Evolutionary conservation across 2,113 vertebrate genomes (phyloP), one percentile per base, ranked within the genome.

Genomic region (Galeopterus variegatus): DNA sequence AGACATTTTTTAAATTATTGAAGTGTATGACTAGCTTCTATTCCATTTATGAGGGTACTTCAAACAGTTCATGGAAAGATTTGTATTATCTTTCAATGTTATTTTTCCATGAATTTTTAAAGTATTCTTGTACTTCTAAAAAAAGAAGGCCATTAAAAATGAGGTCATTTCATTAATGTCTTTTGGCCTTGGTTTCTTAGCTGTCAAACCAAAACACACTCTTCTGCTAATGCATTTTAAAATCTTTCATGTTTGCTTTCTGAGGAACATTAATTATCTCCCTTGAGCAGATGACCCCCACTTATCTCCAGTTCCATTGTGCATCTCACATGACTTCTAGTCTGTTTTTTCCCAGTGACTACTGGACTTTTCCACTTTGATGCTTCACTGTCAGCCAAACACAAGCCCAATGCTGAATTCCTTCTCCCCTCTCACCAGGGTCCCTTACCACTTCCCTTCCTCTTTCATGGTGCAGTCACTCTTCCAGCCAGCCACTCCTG

Each of bases 221-320:
- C 67, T 56, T 85, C 60, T 17, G 65, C 60, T 79, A 93, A 76
- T 92, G 77, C 77, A 73, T 48, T 62, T 21, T 58, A 52, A 82
- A 95, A 83, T 50, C 33, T 50, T 69, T 77, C 45, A 21, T 58
- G 41, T 79, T 82, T 82, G 41, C 96, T 94, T 90, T 91, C 95
- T 92, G 4, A 26, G 70, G 91, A 82, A 58, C 1, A 3, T 79
- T 92, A 86, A 64, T 94, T 62, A 58, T 70, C 45, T 97, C 41
- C 91, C 82, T 62, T n/a, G 48, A 73, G 77, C 41, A 58, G 36
- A 48, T n/a, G 60, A 87, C 21, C 60, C 64, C 81, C 48, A 26
- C 65, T 50, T 85, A 73, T 75, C 91, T 69, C 36, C 45, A 75
- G 23, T 69, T 90, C 33, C 21, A 2, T 95, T 15, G 4, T 41